A percentile compares a stretch with the other conserved stretches of the same genome.
These are phyloP conservation scores for Hypomesus transpacificus DNA, from an alignment of 2,113 vertebrate species.

Conservation along the genomic window DNA sequence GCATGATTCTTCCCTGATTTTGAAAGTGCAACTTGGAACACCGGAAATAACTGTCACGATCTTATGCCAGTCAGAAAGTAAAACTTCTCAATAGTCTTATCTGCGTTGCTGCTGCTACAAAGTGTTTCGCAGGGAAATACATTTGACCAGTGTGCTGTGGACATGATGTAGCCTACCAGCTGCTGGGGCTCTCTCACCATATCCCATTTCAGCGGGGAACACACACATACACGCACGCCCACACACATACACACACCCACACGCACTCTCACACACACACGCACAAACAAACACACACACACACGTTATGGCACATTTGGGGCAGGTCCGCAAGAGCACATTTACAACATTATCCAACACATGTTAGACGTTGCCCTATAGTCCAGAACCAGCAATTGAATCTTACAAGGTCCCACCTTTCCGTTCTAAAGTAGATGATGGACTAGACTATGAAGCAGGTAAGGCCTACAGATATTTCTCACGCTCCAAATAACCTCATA, in stretches of 20 bases:
- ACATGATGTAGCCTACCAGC: constrained; percentile 55
- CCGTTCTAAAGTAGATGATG: constrained; percentile 24
- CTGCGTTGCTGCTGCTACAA: constrained; percentile 53
- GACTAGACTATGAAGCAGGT: constrained; percentile 40
- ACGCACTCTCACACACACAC: neutral
- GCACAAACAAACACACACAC: neutral
- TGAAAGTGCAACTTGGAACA: constrained; percentile 28
- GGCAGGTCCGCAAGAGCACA: neutral
- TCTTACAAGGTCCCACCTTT: constrained; percentile 35
- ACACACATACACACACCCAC: constrained; percentile 1
- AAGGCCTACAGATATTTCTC: neutral
- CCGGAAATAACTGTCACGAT: constrained; percentile 19
- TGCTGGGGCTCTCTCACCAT: constrained; percentile 44
- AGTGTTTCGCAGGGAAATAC: constrained; percentile 57
- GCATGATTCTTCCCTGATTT: neutral
- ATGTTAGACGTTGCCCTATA: constrained; percentile 34
- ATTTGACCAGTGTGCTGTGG: constrained; percentile 43
- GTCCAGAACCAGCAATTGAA: constrained; percentile 47
- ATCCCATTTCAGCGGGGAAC: constrained; percentile 31
- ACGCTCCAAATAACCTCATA: constrained; percentile 45
- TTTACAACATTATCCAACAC: constrained; percentile 11
- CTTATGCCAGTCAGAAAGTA: constrained; percentile 20
- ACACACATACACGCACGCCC: neutral
- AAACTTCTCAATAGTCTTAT: constrained; percentile 29
- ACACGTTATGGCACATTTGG: neutral